Percentiles rank a stretch among this genome's conserved stretches.
These are phyloP conservation scores for Oscheius sp. DNA, from an alignment of 1,140 invertebrate genomes.

Conservation along the genomic window DNA sequence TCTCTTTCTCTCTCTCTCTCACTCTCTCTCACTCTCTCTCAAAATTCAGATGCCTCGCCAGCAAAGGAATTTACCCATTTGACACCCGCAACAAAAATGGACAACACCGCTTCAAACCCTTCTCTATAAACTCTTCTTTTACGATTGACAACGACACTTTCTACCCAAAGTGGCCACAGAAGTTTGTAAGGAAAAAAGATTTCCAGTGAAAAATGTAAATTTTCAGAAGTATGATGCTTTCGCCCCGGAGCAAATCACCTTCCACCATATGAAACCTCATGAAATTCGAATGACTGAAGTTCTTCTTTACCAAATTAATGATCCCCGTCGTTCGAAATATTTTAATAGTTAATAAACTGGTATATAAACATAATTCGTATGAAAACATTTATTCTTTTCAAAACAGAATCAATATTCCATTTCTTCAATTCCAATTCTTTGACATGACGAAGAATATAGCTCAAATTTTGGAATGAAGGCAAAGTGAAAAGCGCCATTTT, in stretches of 20 bases:
- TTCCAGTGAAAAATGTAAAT: background rate
- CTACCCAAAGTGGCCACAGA: background rate
- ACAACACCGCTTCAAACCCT: conserved; percentile 72
- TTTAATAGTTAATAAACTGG: background rate
- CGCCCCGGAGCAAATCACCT: background rate
- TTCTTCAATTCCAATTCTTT: too few relatives aligned
- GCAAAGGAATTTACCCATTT: conserved; percentile 76
- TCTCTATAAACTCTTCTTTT: background rate
- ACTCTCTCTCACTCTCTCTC: too few relatives aligned
- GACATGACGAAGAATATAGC: too few relatives aligned
- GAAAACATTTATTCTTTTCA: too few relatives aligned
- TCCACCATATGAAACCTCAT: background rate
- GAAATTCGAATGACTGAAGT: background rate
- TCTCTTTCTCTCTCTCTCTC: too few relatives aligned
- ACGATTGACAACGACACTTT: background rate
- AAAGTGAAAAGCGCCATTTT: too few relatives aligned
- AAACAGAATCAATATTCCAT: too few relatives aligned
- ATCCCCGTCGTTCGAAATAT: background rate
- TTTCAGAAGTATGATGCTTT: background rate
- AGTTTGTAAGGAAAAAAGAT: background rate
- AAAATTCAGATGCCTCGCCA: conserved; percentile 71
- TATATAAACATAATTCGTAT: background rate
- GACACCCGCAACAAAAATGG: conserved; percentile 78
- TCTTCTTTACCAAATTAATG: background rate
- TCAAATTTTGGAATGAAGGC: too few relatives aligned